Percentiles rank a stretch among this genome's conserved stretches.
Conservation (phyloP, 2,888 invertebrate species). For the Phrixothrix hirtus region DNA sequence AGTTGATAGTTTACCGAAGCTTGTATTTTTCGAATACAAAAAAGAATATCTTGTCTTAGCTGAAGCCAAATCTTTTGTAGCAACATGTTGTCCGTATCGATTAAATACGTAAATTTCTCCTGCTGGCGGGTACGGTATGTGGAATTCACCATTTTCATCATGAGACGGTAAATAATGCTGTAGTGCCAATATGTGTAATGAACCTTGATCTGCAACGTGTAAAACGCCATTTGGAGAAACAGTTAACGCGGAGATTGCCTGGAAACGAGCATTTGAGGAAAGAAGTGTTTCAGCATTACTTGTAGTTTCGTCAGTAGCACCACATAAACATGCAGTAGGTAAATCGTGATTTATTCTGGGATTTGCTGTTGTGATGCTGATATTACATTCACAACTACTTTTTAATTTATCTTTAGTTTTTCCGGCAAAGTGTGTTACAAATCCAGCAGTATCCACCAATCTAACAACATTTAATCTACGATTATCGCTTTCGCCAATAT, state of each 20-base stretch:
- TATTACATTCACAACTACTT: conserved; percentile 63
- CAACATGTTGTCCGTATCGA: conserved; percentile 90
- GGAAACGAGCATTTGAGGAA: conserved; percentile 89
- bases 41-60: conserved; percentile 93
- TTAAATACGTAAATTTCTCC: conserved; percentile 94
- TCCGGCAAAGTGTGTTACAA: conserved; percentile 92
- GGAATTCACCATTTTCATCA: conserved; percentile 87
- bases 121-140: conserved; percentile 90
- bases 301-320: conserved; percentile 61
- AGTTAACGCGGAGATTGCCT: conserved; percentile 64
- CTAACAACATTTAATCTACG: conserved; percentile 80
- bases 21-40: conserved; percentile 94
- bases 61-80: conserved; percentile 93
- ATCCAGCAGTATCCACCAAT: conserved; percentile 86
- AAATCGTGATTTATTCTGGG: conserved; percentile 54
- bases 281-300: conserved; percentile 83
- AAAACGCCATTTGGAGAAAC: conserved; percentile 96
- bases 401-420: conserved; percentile 65
- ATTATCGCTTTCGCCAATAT: conserved; percentile 91
- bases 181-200: conserved; percentile 79
- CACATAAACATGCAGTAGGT: conserved; percentile 50
- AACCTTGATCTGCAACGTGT: conserved; percentile 94
- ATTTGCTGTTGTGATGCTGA: conserved; percentile 59
- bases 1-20: conserved; percentile 90
- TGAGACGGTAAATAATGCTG: conserved; percentile 87